Percentiles rank a stretch among this genome's conserved stretches.
These are phyloP conservation scores for Xenops minutus DNA, from an alignment of 2,797 vertebrate genomes.

Conservation along the genomic window DNA sequence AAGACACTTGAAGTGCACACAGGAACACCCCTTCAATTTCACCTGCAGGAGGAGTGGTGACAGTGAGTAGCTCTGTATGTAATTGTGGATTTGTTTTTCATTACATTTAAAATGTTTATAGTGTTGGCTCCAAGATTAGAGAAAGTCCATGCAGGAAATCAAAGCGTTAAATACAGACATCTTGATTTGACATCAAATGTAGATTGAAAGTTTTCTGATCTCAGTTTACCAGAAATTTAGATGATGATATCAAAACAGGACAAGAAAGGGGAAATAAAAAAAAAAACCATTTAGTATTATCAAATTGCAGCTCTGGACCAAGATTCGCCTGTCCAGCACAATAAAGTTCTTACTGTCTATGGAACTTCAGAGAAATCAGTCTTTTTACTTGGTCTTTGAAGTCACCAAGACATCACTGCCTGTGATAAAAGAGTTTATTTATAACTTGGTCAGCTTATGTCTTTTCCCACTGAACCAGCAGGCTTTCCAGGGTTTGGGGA, in stretches of 20 bases:
- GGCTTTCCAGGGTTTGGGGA: conserved; percentile 78
- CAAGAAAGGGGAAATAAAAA: conserved; percentile 35
- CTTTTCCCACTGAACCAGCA: conserved; percentile 83
- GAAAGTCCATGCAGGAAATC: neutral
- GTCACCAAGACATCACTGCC: conserved; percentile 77
- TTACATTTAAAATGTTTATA: conserved; percentile 20
- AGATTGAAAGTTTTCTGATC: conserved; percentile 28
- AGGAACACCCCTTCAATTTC: neutral
- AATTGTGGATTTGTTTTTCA: neutral
- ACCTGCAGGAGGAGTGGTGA: neutral
- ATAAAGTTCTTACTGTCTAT: conserved; percentile 78
- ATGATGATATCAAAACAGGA: conserved; percentile 49
- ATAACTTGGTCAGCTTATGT: conserved; percentile 81
- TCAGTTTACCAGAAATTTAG: conserved; percentile 59
- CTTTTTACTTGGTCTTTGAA: conserved; percentile 79
- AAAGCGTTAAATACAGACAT: neutral
- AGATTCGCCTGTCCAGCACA: conserved; percentile 58
- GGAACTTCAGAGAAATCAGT: conserved; percentile 79
- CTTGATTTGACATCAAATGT: conserved; percentile 10
- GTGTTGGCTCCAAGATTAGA: conserved; percentile 8
- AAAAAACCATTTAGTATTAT: conserved; percentile 37
- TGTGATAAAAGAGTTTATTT: conserved; percentile 86
- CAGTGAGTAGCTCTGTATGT: neutral
- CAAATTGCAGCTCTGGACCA: conserved; percentile 57
- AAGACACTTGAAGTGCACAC: neutral